A percentile compares a stretch with the other conserved stretches of the same genome.
Evolutionary conservation across 2,888 invertebrate genomes (phyloP).

Genomic region (Scaptomyza polygonia): DNA sequence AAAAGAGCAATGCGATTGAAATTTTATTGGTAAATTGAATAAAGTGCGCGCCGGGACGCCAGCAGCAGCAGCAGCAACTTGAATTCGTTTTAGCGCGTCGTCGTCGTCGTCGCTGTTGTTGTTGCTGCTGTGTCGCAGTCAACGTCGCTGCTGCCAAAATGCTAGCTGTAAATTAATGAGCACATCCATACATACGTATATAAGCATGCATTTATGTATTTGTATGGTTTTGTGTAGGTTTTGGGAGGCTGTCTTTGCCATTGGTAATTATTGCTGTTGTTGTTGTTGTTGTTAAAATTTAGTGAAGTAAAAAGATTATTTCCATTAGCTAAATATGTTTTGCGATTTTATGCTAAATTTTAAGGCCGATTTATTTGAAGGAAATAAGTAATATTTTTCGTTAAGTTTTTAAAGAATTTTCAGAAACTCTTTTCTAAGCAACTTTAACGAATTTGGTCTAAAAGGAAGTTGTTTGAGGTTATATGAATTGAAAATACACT

Average conservation of each 20-base stretch:
- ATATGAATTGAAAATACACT: too few species aligned
- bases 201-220: constrained; percentile 1
- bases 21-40: constrained; percentile 84
- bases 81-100: constrained; percentile 25
- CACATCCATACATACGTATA: constrained; percentile 1
- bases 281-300: not conserved
- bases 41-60: constrained; percentile 64
- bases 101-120: constrained; percentile 6
- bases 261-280: constrained; percentile 25
- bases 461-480: too few species aligned
- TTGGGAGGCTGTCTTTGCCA: constrained; percentile 10
- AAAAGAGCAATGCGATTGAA: constrained; percentile 82
- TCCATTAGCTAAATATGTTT: not conserved
- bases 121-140: constrained; percentile 26
- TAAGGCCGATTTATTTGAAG: too few species aligned
- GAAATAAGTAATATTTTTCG: too few species aligned
- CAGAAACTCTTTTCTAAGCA: too few species aligned
- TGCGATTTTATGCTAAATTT: too few species aligned
- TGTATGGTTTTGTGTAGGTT: constrained; percentile 4
- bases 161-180: constrained; percentile 54
- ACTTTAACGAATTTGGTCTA: too few species aligned
- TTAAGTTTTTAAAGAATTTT: too few species aligned
- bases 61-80: constrained; percentile 48
- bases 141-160: constrained; percentile 41
- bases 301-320: not conserved